These are phyloP conservation scores for Aphelinus certus DNA, from an alignment of 1,140 invertebrate species.

Conservation along the genomic window DNA sequence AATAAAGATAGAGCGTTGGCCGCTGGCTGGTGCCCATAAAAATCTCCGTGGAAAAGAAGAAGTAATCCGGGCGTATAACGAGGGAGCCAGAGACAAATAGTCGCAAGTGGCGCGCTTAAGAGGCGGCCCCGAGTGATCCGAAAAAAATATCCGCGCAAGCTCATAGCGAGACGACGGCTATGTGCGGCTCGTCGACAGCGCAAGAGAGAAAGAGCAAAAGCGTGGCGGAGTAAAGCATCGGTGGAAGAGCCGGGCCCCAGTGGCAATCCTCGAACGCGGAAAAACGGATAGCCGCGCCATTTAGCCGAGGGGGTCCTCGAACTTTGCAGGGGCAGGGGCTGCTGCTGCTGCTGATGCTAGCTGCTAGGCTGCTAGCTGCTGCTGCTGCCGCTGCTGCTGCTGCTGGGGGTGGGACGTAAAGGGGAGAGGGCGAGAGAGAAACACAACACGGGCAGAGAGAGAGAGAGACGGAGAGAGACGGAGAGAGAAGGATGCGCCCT, in stretches of 20 bases:
- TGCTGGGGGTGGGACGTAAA: neutral
- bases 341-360: no score
- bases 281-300: conserved; percentile 15
- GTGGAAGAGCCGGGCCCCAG: neutral
- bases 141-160: no score
- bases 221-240: neutral
- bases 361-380: no score
- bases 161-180: no score
- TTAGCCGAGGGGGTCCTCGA: conserved; percentile 16
- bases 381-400: no score
- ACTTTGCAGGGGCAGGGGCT: conserved; percentile 8
- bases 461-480: neutral
- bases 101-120: neutral
- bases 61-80: conserved; percentile 6
- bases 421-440: conserved; percentile 20
- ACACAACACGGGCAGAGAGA: conserved; percentile 4
- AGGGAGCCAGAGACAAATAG: conserved; percentile 17
- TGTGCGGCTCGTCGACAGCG: neutral
- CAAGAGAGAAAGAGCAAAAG: neutral
- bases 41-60: conserved; percentile 2
- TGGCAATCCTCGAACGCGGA: neutral
- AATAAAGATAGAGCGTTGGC: conserved; percentile 14
- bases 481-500: conserved; percentile 21
- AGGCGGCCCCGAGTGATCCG: no score
- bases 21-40: neutral